Conservation (phyloP, 2,888 invertebrate genomes). For the Bibio marci region DNA sequence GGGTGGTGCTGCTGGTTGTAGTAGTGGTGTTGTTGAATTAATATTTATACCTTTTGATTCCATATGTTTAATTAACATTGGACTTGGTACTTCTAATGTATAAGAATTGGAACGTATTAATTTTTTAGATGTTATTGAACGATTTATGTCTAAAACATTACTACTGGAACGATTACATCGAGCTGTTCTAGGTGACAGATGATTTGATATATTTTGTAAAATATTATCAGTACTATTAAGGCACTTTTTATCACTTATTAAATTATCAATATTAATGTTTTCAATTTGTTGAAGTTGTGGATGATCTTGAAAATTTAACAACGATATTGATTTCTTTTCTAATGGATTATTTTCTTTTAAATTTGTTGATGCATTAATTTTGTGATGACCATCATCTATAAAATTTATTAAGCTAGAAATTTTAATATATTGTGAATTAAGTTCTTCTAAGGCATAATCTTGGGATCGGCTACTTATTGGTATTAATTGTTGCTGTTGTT, state of each 20-base stretch:
- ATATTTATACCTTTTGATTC: constrained; percentile 1
- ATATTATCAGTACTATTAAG: not conserved
- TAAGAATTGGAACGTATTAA: constrained; percentile 55
- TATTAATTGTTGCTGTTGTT: too few species aligned
- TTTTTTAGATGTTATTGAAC: not conserved
- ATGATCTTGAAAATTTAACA: not conserved
- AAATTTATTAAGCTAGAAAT: too few species aligned
- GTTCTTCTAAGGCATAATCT: too few species aligned
- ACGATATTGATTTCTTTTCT: not conserved
- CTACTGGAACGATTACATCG: too few species aligned
- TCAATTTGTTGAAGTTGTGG: not conserved
- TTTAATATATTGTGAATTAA: too few species aligned
- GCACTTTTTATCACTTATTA: not conserved
- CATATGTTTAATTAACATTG: constrained; percentile 36
- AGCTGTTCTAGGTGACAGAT: constrained; percentile 1
- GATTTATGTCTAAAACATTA: too few species aligned
- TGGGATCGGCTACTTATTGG: too few species aligned
- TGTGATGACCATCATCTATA: too few species aligned
- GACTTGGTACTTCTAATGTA: constrained; percentile 59
- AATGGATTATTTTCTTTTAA: too few species aligned
- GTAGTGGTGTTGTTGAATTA: not conserved
- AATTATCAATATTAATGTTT: not conserved
- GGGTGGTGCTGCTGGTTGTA: not conserved
- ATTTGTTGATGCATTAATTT: too few species aligned
- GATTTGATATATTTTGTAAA: not conserved